Conservation (phyloP, 2,888 invertebrate genomes). For the Andrena camellia region DNA sequence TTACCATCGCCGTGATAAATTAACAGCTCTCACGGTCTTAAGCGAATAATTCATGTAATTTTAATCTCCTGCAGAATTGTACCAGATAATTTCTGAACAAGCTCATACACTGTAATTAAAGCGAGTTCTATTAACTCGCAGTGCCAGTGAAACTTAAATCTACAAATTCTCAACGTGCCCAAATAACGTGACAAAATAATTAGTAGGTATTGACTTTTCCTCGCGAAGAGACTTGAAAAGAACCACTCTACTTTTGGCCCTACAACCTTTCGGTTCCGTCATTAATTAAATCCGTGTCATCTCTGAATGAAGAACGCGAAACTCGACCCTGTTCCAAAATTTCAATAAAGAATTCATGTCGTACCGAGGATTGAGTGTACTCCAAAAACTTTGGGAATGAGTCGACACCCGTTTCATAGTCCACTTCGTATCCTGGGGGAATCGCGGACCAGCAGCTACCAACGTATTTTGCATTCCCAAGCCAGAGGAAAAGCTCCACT, state of each 20-base stretch:
- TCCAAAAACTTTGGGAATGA: constrained; percentile 79
- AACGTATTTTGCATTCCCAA: constrained; percentile 78
- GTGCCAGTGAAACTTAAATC: no score
- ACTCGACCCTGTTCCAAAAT: constrained; percentile 15
- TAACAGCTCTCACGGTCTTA: no score
- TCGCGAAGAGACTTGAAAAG: background rate
- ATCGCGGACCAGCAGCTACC: constrained; percentile 80
- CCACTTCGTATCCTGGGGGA: constrained; percentile 80
- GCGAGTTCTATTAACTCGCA: no score
- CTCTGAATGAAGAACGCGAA: background rate
- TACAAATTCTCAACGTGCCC: no score
- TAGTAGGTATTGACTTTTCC: background rate
- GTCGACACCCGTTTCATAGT: constrained; percentile 67
- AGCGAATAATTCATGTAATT: no score
- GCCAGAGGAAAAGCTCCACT: constrained; percentile 81
- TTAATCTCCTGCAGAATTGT: no score
- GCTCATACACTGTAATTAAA: no score
- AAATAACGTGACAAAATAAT: background rate
- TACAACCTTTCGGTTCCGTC: background rate
- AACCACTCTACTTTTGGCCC: background rate
- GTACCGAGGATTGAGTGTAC: constrained; percentile 78
- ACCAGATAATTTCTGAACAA: no score
- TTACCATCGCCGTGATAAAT: no score
- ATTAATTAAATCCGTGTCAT: constrained; percentile 31
- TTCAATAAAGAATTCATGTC: background rate